Conservation (phyloP, 2,888 invertebrate species). For the Macrophya annulata region DNA sequence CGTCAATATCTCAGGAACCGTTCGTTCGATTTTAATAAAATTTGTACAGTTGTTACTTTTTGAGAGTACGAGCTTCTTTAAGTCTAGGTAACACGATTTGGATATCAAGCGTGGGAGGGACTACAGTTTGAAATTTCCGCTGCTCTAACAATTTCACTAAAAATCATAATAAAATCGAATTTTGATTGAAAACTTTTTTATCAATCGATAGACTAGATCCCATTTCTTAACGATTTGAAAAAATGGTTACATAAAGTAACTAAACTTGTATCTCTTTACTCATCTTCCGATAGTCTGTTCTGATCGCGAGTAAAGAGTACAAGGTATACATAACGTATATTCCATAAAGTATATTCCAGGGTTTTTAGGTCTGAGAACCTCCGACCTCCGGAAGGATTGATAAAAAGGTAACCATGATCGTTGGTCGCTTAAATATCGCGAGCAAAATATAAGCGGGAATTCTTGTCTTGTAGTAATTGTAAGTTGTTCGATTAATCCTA, state of each 20-base stretch:
- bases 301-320: background rate
- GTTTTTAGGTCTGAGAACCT: slow-evolving; percentile 28
- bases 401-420: slow-evolving; percentile 32
- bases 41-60: too few species aligned
- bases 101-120: background rate
- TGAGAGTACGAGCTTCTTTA: too few species aligned
- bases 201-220: too few species aligned
- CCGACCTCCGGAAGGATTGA: slow-evolving; percentile 44
- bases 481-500: slow-evolving; percentile 38
- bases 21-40: too few species aligned
- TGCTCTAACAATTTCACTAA: background rate
- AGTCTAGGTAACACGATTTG: too few species aligned
- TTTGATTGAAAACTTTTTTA: background rate
- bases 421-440: slow-evolving; percentile 35
- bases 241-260: background rate
- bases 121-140: background rate
- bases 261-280: background rate
- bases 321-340: background rate
- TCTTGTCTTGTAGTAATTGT: slow-evolving; percentile 34
- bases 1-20: too few species aligned
- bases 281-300: background rate
- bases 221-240: too few species aligned
- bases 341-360: background rate
- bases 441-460: slow-evolving; percentile 16
- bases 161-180: background rate